Conservation (phyloP, 92 coral and sea anemone species). For the Palythoa grandis region DNA sequence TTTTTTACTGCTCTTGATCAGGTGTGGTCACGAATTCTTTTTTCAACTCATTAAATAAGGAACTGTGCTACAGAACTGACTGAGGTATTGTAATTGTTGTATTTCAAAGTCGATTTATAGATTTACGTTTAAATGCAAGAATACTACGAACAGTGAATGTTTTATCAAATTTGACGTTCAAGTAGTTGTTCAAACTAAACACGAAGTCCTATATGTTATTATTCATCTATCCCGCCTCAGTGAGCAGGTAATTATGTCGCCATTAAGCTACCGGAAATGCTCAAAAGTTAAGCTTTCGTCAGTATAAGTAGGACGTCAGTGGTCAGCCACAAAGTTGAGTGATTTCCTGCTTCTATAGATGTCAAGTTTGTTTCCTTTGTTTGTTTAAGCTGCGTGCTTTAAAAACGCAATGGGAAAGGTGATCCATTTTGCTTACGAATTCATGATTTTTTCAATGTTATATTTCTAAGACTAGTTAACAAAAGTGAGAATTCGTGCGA, state of each 20-base stretch:
- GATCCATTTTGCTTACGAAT: not conserved
- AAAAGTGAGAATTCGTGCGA: not conserved
- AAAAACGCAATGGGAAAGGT: not conserved
- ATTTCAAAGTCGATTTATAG: not conserved
- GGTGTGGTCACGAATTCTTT: not conserved
- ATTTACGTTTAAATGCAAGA: not conserved
- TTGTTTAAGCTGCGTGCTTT: not conserved
- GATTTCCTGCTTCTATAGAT: not conserved
- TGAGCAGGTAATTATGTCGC: not conserved
- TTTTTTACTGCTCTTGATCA: not conserved
- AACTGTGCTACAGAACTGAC: too few species aligned
- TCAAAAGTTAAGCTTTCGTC: not conserved
- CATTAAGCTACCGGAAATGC: not conserved
- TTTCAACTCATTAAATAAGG: not conserved
- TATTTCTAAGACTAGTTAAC: not conserved
- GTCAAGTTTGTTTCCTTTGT: not conserved
- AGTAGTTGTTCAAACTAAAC: not conserved
- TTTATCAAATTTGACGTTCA: not conserved
- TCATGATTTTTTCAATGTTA: not conserved
- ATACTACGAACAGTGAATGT: not conserved
- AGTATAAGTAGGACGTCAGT: not conserved
- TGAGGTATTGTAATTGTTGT: too few species aligned
- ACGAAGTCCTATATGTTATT: not conserved
- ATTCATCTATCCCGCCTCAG: not conserved
- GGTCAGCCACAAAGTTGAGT: not conserved